Conservation (phyloP, 2,888 invertebrate genomes). For the Lydus trimaculatus region DNA sequence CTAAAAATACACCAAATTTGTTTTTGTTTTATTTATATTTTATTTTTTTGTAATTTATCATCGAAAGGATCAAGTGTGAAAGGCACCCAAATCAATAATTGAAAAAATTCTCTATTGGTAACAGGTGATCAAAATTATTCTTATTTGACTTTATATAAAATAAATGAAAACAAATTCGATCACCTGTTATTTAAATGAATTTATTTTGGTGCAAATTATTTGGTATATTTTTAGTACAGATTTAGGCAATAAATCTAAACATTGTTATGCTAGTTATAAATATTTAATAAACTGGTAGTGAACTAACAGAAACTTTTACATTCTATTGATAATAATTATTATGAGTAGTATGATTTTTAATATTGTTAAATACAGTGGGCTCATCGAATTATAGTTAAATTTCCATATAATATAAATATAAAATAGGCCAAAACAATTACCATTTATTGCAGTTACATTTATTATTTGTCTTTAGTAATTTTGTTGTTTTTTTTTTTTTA, state of each 20-base stretch:
- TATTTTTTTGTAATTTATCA: too few relatives aligned
- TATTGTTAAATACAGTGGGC: neutral
- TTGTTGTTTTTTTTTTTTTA: neutral
- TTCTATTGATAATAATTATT: neutral
- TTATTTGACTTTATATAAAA: too few relatives aligned
- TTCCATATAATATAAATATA: neutral
- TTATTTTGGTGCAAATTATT: conserved; percentile 3
- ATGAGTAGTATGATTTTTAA: neutral
- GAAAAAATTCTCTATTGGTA: neutral
- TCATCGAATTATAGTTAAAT: neutral
- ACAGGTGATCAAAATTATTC: neutral
- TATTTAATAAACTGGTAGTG: neutral
- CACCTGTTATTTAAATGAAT: neutral
- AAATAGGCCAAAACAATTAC: conserved; percentile 1
- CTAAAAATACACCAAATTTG: conserved; percentile 28
- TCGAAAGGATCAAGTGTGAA: neutral
- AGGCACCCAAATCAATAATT: conserved; percentile 23
- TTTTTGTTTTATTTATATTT: neutral
- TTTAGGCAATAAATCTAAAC: neutral
- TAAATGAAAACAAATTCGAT: neutral
- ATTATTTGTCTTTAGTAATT: neutral
- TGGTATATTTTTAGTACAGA: neutral
- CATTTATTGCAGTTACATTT: neutral
- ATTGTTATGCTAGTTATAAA: neutral
- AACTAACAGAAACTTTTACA: neutral